phyloP scores from a whole-genome alignment of 1,140 invertebrate species.

The Atta texana region DNA sequence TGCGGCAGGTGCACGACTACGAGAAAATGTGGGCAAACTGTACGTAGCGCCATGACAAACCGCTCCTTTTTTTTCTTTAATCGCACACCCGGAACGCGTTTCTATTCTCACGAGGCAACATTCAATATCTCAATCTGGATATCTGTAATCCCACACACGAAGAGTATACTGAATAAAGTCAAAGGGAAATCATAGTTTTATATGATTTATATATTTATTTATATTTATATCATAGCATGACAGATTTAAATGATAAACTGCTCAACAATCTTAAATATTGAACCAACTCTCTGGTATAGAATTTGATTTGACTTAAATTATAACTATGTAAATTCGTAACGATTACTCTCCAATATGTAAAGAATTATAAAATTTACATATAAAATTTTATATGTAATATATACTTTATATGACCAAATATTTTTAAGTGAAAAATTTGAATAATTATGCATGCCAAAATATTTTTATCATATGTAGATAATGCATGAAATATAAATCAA shows the following conservation, averaged over 20 bases:
- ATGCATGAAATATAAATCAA: neutral
- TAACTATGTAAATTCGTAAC: neutral
- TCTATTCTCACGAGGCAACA: conserved; percentile 21
- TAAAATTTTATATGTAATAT: neutral
- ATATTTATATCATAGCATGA: conserved; percentile 13
- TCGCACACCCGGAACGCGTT: conserved; percentile 19
- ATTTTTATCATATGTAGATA: neutral
- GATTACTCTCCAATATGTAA: neutral
- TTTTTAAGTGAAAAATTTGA: neutral
- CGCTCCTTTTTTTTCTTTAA: conserved; percentile 53
- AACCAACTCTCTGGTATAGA: neutral
- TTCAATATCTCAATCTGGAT: conserved; percentile 36
- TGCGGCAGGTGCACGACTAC: conserved; percentile 78
- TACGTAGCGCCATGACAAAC: conserved; percentile 61
- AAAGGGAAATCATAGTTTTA: neutral
- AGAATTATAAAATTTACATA: neutral
- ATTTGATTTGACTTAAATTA: neutral
- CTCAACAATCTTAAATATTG: conserved; percentile 14
- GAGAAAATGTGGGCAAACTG: conserved; percentile 74
- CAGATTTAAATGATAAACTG: conserved; percentile 18
- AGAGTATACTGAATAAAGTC: neutral
- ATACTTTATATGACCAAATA: neutral
- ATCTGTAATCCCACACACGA: conserved; percentile 13
- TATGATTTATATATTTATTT: too few relatives aligned
- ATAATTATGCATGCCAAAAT: neutral